phyloP scores from a whole-genome alignment of 2,113 vertebrate genomes.

The Actenoides hombroni region DNA sequence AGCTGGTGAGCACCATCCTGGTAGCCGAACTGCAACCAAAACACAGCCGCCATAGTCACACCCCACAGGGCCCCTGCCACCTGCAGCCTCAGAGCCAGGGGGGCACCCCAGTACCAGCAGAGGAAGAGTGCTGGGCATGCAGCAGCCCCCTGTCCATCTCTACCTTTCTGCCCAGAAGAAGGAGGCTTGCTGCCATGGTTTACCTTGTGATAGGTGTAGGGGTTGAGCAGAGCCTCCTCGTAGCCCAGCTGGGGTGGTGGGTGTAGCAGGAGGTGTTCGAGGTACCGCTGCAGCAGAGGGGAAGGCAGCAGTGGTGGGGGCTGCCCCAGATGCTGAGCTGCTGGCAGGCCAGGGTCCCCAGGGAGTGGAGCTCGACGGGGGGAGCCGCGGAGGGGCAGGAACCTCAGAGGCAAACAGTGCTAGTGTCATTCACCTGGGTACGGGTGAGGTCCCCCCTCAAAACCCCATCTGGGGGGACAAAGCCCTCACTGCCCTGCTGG shows the following conservation, averaged over 20 bases:
- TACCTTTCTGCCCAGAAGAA: not conserved
- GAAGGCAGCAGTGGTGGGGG: slow-evolving; percentile 1
- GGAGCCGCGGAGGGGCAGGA: not conserved
- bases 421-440: not conserved
- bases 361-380: not conserved
- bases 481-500: not conserved
- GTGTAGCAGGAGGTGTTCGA: slow-evolving; percentile 86
- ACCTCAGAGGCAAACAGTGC: not conserved
- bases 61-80: not conserved
- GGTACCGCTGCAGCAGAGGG: slow-evolving; percentile 78
- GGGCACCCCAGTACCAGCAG: not conserved
- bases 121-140: not conserved
- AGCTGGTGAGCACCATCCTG: slow-evolving; percentile 76
- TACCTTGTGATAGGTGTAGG: slow-evolving; percentile 89
- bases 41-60: not conserved
- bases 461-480: accelerated
- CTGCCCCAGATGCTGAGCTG: not conserved
- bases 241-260: slow-evolving; percentile 77
- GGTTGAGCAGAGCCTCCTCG: slow-evolving; percentile 83
- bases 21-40: slow-evolving; percentile 80
- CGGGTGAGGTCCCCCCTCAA: not conserved
- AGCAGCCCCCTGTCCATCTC: not conserved
- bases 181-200: accelerated
- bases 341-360: not conserved
- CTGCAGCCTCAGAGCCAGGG: not conserved